Evolutionary conservation across 2,797 vertebrate genomes (phyloP).

Genomic region (Strix occidentalis): DNA sequence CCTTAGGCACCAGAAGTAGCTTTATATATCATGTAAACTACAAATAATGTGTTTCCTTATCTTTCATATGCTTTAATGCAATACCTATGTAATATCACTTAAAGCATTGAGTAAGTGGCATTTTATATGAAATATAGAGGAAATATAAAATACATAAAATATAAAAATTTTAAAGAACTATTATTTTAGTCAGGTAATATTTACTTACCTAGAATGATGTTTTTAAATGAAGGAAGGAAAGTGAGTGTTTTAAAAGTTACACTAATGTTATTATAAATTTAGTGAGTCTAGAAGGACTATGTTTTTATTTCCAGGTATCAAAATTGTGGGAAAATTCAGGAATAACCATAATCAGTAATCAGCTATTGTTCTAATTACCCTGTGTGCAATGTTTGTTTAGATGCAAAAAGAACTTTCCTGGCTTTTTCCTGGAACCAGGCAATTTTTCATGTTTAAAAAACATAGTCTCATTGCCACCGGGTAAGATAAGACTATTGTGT

Average conservation of each 20-base stretch:
- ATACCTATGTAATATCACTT: background rate
- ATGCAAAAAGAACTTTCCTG: constrained; percentile 14
- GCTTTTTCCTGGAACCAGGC: background rate
- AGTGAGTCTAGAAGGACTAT: background rate
- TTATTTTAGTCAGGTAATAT: background rate
- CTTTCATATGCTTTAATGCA: background rate
- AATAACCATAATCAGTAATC: background rate
- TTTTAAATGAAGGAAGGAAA: background rate
- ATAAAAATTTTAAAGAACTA: background rate
- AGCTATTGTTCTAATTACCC: background rate
- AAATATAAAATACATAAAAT: background rate
- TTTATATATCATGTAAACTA: background rate
- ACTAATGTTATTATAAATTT: background rate
- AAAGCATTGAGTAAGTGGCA: background rate
- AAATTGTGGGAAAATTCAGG: constrained; percentile 35
- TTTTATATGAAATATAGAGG: background rate
- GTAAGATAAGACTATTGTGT: constrained; percentile 7
- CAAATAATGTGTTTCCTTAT: background rate
- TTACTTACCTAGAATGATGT: background rate
- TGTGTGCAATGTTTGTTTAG: background rate
- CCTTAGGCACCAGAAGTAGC: background rate
- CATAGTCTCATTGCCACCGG: background rate
- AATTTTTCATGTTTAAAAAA: constrained; percentile 13
- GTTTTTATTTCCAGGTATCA: background rate
- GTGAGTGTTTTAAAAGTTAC: background rate